Evolutionary conservation across 2,888 invertebrate species (phyloP), one percentile per base, ranked within the genome.

Genomic region (Lycocerus yunnanus): DNA sequence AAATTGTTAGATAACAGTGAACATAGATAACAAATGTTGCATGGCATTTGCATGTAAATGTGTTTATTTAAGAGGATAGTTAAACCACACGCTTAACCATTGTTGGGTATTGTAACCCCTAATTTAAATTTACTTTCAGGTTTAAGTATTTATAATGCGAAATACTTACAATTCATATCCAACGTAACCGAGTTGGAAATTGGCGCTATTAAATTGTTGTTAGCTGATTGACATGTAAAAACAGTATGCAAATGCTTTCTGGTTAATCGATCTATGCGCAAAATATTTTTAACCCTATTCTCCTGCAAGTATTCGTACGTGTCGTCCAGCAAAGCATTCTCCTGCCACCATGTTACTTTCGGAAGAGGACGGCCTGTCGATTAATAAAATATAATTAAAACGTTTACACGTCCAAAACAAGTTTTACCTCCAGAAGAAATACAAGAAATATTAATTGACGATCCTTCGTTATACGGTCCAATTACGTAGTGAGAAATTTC

Each of bases 381-480:
- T 18, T 27, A n/a, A 18, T 27, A 43, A 27, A 18, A 27, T 63
- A 63, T 63, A 21, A 43, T 43, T 43, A 43, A 43, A 43, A 43
- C 43, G n/a, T 43, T 43, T n/a, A 63, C 63, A 63, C 63, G 20
- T 63, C 20, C 14, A 18, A 63, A 20, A 63, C 20, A 63, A 20
- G 20, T n/a, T 91, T 90, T 90, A 95, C 96, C 96, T 88, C 95
- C 95, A 81, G 92, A 92, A 76, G 94, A 93, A 81, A 95, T 94
- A 87, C 96, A 96, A 80, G 94, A 93, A 79, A 96, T 93, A 84
- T 93, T 92, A 77, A 96, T 90, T 21, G 92, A 92, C 73, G 94
- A 91, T 67, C 95, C 96, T 86, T 96, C 93, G 86, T 93, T 94
- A 88, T 95, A 96, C 10, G 96, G 95, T 5, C 96, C 95, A 78